Percentiles rank a stretch among this genome's conserved stretches.
phyloP scores from a whole-genome alignment of 2,797 vertebrate species.

The Molossus alvarezi region DNA sequence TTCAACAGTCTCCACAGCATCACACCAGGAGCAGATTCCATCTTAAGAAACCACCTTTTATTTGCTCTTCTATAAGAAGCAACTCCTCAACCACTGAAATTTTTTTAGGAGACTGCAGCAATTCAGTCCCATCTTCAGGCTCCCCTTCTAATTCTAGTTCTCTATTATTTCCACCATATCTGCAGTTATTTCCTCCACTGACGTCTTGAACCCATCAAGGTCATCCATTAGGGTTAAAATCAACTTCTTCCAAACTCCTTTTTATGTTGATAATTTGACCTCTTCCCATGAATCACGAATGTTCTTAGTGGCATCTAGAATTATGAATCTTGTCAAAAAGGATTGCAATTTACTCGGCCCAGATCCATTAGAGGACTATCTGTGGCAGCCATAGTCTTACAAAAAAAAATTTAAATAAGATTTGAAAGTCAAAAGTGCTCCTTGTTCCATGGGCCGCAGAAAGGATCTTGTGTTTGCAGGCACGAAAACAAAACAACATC shows the following conservation, averaged over 20 bases:
- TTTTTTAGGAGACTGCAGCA: neutral
- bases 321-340: neutral
- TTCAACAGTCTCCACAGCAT: neutral
- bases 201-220: neutral
- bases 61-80: neutral
- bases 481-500: neutral
- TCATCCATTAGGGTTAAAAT: neutral
- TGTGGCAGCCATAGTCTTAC: neutral
- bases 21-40: neutral
- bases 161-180: neutral
- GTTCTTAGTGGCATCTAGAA: neutral
- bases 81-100: neutral
- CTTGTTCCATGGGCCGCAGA: neutral
- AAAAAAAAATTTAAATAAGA: neutral
- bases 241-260: neutral
- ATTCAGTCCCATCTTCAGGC: neutral
- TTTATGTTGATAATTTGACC: neutral
- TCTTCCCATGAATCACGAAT: neutral
- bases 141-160: neutral
- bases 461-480: neutral
- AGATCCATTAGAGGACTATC: neutral
- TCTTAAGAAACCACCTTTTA: neutral
- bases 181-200: neutral
- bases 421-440: neutral
- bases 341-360: neutral